Conservation (phyloP, 2,797 vertebrate genomes). For the Artibeus lituratus region DNA sequence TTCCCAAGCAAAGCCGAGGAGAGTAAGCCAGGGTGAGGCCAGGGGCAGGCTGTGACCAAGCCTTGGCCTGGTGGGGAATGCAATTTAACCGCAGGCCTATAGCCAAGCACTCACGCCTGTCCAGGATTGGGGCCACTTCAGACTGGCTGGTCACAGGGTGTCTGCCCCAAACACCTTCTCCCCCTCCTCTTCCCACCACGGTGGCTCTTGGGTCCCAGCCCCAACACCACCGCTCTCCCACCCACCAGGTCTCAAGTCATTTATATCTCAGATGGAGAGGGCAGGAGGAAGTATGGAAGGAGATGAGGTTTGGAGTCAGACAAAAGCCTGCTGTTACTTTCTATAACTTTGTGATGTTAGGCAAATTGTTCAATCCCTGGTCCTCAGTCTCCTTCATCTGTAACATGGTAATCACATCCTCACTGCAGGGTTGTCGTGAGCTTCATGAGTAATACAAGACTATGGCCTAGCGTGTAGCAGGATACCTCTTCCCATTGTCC, state of each 20-base stretch:
- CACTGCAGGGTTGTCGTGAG: background rate
- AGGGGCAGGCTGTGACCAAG: conserved; percentile 68
- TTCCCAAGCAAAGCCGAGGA: conserved; percentile 77
- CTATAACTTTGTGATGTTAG: background rate
- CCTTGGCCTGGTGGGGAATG: conserved; percentile 66
- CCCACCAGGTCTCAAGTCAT: background rate
- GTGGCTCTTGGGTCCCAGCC: background rate
- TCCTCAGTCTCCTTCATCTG: background rate
- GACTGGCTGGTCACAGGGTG: conserved; percentile 27
- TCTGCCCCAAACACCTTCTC: background rate
- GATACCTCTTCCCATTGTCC: no score
- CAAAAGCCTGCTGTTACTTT: background rate
- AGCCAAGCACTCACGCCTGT: conserved; percentile 62
- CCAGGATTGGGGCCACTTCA: conserved; percentile 27
- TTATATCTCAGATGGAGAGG: background rate
- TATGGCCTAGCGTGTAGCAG: rapidly evolving
- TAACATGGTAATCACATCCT: background rate
- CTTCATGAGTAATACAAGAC: background rate
- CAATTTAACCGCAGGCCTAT: conserved; percentile 53
- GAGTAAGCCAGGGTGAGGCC: conserved; percentile 67
- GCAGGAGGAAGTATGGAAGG: background rate
- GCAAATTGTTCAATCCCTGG: background rate
- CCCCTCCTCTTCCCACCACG: background rate
- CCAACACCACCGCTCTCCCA: background rate
- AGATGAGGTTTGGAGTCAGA: background rate